Conservation (phyloP, 2,888 invertebrate species). For the Rhagium mordax region DNA sequence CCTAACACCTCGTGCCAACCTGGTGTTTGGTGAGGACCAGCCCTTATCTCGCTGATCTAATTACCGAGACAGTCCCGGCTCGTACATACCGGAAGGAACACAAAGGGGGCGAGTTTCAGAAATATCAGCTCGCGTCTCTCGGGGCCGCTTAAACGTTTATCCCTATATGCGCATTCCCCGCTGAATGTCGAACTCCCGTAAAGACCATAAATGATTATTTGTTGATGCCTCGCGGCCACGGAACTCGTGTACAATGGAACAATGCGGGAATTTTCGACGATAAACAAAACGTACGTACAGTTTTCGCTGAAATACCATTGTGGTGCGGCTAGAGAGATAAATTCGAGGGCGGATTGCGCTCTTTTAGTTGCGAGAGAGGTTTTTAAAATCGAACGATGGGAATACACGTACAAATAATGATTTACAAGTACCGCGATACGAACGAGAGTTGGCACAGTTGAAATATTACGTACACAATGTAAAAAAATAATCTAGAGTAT, state of each 20-base stretch:
- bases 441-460: background rate
- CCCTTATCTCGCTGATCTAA: constrained; percentile 37
- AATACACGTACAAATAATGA: no score
- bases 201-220: constrained; percentile 52
- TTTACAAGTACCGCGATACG: constrained; percentile 39
- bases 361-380: background rate
- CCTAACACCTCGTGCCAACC: constrained; percentile 23
- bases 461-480: no score
- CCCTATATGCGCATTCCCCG: constrained; percentile 38
- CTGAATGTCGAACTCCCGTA: constrained; percentile 48
- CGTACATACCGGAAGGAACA: constrained; percentile 28
- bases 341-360: background rate
- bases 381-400: background rate
- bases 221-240: constrained; percentile 43
- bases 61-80: constrained; percentile 32
- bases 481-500: no score
- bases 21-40: constrained; percentile 34
- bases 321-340: background rate
- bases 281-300: background rate
- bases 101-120: constrained; percentile 29
- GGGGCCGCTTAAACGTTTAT: constrained; percentile 51
- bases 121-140: constrained; percentile 36
- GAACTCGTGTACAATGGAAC: constrained; percentile 19
- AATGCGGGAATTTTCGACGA: constrained; percentile 12
- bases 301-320: constrained; percentile 3